Conservation (phyloP, 2,888 invertebrate genomes). For the Hypomecis punctinalis region DNA sequence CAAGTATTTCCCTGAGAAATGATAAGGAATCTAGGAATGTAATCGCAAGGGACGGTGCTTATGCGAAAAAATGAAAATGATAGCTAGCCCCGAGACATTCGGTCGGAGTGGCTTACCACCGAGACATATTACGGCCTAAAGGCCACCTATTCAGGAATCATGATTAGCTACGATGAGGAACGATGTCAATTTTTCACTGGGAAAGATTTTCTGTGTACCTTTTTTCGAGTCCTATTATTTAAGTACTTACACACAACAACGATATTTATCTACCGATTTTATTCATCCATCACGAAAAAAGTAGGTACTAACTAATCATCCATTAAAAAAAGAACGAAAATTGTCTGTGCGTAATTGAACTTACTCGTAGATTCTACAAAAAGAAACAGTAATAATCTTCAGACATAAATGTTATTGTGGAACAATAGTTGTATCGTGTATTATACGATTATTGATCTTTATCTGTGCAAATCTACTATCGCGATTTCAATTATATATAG, state of each 20-base stretch:
- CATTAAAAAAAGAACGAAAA: not conserved
- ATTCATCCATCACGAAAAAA: not conserved
- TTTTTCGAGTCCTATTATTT: no score
- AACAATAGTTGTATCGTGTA: no score
- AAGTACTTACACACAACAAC: no score
- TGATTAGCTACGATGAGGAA: constrained; percentile 43
- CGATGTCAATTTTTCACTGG: constrained; percentile 40
- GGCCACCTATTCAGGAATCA: constrained; percentile 41
- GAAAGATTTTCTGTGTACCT: constrained; percentile 16
- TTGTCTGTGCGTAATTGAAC: not conserved
- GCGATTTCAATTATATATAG: no score
- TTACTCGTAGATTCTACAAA: not conserved
- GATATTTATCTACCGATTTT: not conserved
- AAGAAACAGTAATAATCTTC: not conserved
- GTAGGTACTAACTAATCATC: not conserved
- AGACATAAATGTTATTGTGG: no score
- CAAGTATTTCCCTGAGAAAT: constrained; percentile 18
- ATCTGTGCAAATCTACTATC: no score
- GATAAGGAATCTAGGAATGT: constrained; percentile 22
- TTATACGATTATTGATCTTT: no score
- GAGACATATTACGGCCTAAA: constrained; percentile 48
- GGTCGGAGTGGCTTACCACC: constrained; percentile 49
- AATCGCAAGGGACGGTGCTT: constrained; percentile 40
- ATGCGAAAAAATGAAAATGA: constrained; percentile 41
- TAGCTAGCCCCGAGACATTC: constrained; percentile 33